Base-by-base conservation (phyloP, 2,113 vertebrate genomes). In the Stegastes partitus region DNA sequence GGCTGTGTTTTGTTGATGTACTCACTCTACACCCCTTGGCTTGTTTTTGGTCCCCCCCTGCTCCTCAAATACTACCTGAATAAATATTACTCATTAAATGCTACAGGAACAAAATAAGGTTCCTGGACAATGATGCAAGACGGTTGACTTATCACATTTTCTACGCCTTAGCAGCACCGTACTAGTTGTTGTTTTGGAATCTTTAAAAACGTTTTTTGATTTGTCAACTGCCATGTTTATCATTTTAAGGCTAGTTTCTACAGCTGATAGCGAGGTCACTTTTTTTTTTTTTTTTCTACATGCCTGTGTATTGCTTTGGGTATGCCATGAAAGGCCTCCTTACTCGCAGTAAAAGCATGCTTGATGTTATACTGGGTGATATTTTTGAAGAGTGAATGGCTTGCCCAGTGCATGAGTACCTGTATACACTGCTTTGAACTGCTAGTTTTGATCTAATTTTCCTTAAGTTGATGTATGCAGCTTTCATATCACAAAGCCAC, bases 161-260 rank as follows among this genome's bases (percentile, higher is more conserved):
- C 12, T 1, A 47, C 4, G 2, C 11, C 2, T 11, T 25, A 19
- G 31, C 34, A 14, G 11, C 3, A 16, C 12, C 68, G 22, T 11
- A 78, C 42, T 19, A 2, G 42, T 54, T 62, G 6, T 44, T 73
- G 5, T 50, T 37, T 26, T 22, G 12, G 15, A 11, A 4, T 19
- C 1, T 49, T 23, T 45, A 10, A 9, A 15, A 25, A 65, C 47
- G 23, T 22, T 18, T 26, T 79, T 57, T 74, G 81, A 89, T 72
- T 71, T 70, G 90, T 95, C 92, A 93, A 87, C 92, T 94, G 91
- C 88, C 87, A 73, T 81, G 54, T 86, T 50, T 68, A 92, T 94
- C 92, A 91, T 92, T 91, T 49, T 71, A 21, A 68, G 12, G 62
- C 51, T 81, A 8, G 44, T 59, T 58, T 63, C 0, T 1, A 12